Evolutionary conservation across 1,140 invertebrate species (phyloP).

Genomic region (Brachionus rotundiformis): DNA sequence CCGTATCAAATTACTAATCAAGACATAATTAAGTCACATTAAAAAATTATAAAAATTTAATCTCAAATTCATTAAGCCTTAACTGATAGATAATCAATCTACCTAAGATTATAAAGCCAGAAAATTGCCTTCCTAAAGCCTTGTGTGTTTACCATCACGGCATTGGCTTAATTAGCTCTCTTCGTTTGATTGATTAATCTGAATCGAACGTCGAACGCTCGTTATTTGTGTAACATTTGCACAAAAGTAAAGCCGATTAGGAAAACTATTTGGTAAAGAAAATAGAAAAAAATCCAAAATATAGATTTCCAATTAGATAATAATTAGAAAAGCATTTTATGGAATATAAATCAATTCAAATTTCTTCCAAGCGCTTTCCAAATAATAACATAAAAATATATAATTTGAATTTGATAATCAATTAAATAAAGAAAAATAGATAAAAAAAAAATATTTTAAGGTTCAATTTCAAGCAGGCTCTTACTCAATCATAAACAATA

Average conservation of each 20-base stretch:
- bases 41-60: no score
- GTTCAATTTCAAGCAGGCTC: conserved; percentile 43
- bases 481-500: conserved; percentile 30
- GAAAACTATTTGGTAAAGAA: conserved; percentile 28
- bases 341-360: conserved; percentile 42
- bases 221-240: conserved; percentile 25
- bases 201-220: neutral
- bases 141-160: neutral
- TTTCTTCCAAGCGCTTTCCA: neutral
- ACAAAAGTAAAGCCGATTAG: neutral
- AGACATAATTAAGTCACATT: no score
- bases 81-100: no score
- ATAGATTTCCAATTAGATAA: conserved; percentile 41
- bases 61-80: no score
- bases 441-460: conserved; percentile 25
- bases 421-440: conserved; percentile 23
- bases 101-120: neutral
- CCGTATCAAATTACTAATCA: no score
- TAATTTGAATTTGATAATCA: conserved; percentile 39
- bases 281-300: neutral
- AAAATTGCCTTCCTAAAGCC: neutral
- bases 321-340: conserved; percentile 43
- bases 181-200: conserved; percentile 34
- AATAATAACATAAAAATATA: conserved; percentile 33
- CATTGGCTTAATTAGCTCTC: neutral